These are phyloP conservation scores for Mus musculus DNA, from an alignment of 2,113 vertebrate species.

Conservation along the genomic window DNA sequence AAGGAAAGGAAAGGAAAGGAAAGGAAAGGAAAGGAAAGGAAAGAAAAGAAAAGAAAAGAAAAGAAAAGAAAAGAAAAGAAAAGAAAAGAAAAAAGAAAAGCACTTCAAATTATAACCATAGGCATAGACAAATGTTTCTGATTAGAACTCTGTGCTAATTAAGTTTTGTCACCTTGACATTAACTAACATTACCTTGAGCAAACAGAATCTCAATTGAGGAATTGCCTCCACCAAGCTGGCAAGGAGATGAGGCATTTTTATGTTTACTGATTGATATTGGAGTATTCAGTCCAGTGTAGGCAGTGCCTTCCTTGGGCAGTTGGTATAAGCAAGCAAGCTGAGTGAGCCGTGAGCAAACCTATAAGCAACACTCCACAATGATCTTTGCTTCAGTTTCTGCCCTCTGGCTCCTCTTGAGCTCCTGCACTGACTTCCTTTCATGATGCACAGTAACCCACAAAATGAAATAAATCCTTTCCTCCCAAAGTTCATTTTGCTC, in stretches of 20 bases:
- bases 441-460: background rate
- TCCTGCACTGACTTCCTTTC: background rate
- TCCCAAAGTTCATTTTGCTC: background rate
- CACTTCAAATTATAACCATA: background rate
- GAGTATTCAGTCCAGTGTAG: background rate
- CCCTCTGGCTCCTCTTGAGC: background rate
- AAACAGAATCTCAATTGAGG: background rate
- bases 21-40: too few relatives aligned
- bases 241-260: background rate
- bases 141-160: background rate
- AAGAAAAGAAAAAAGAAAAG: background rate
- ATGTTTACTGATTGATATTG: background rate
- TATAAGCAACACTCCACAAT: background rate
- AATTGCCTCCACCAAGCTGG: background rate
- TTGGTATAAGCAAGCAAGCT: background rate
- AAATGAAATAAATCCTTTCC: background rate
- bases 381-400: background rate
- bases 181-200: background rate
- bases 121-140: background rate
- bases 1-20: background rate
- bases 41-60: background rate
- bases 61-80: background rate
- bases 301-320: background rate
- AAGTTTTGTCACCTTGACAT: background rate
- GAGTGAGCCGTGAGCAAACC: background rate